Conservation (phyloP, 2,797 vertebrate species). For the Myotis findleyi region DNA sequence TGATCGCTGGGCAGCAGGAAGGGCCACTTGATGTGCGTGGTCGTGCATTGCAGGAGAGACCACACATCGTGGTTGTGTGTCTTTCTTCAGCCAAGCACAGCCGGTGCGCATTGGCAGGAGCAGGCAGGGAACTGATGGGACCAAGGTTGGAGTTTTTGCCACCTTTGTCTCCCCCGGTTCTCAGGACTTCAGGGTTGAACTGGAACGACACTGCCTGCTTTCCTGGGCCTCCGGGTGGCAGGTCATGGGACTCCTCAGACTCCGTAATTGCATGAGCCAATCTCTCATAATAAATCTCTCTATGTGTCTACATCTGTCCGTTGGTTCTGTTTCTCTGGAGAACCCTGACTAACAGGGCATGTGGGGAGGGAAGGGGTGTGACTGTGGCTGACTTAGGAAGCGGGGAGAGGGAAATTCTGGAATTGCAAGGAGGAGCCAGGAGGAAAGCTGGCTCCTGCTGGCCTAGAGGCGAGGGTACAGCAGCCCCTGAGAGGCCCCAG, state of each 20-base stretch:
- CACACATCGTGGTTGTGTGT: too few species aligned
- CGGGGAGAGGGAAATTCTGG: background rate
- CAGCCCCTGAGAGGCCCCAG: too few species aligned
- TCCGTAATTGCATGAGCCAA: background rate
- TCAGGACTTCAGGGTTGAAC: background rate
- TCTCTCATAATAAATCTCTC: background rate
- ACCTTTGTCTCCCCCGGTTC: too few species aligned
- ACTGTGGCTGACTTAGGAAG: background rate
- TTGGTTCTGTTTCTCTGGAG: background rate
- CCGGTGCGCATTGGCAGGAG: fast-evolving
- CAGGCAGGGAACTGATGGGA: background rate
- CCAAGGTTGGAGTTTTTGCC: background rate
- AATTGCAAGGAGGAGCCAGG: background rate
- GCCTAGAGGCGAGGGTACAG: background rate
- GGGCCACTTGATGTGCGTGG: fast-evolving
- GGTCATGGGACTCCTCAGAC: background rate
- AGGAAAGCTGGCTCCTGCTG: fast-evolving
- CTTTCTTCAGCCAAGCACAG: background rate
- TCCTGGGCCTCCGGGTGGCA: too few species aligned
- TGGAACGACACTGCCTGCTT: fast-evolving
- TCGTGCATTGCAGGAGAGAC: too few species aligned
- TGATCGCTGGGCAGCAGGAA: background rate
- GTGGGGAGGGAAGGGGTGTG: background rate
- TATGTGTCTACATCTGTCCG: background rate
- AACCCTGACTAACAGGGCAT: background rate